Evolutionary conservation across 2,888 invertebrate species (phyloP).

Genomic region (Biston betularia): DNA sequence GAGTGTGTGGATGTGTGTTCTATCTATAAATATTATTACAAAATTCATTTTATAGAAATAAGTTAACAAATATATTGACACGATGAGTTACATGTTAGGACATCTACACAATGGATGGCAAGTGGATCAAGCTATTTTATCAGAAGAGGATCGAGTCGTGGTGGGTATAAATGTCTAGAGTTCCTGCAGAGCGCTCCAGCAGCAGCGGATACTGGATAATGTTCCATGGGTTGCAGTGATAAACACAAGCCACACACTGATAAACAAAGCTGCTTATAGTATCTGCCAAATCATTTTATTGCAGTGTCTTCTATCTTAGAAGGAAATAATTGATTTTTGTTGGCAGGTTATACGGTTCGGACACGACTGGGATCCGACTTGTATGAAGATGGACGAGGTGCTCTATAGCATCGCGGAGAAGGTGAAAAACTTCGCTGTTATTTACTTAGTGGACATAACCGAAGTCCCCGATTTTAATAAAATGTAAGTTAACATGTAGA

Average conservation of each 20-base stretch:
- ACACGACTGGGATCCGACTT: slow-evolving; percentile 99
- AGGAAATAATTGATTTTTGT: background rate
- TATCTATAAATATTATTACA: no score
- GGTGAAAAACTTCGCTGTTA: slow-evolving; percentile 99
- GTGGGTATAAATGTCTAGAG: slow-evolving; percentile 85
- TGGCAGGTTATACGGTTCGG: slow-evolving; percentile 97
- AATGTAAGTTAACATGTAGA: slow-evolving; percentile 88
- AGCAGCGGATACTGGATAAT: background rate
- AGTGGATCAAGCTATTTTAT: slow-evolving; percentile 99
- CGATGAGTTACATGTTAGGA: slow-evolving; percentile 99
- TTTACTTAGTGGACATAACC: slow-evolving; percentile 98
- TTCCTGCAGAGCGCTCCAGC: background rate
- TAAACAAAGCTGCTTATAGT: no score
- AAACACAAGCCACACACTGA: no score
- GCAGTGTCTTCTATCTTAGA: background rate
- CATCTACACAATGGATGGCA: slow-evolving; percentile 99
- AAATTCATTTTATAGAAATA: background rate
- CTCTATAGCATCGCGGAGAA: slow-evolving; percentile 98
- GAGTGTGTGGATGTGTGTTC: no score
- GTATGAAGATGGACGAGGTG: slow-evolving; percentile 99
- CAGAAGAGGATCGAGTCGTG: slow-evolving; percentile 99
- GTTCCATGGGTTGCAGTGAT: no score
- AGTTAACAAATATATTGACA: slow-evolving; percentile 46
- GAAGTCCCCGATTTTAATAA: slow-evolving; percentile 99
- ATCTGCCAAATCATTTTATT: no score